Conservation (phyloP, 2,797 vertebrate genomes). For the Phrynocephalus forsythii region DNA sequence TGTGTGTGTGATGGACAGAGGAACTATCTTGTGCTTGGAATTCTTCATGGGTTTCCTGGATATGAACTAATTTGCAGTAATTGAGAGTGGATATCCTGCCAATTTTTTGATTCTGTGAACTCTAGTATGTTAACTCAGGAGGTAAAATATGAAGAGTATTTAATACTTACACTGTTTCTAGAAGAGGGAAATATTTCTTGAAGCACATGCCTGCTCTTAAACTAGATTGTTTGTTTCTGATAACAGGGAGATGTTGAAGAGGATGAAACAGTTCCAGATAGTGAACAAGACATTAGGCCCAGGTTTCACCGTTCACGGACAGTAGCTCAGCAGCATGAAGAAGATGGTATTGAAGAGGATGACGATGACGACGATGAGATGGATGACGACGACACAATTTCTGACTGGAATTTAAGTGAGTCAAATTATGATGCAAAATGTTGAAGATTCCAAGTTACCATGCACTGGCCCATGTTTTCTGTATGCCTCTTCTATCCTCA, state of each 20-base stretch:
- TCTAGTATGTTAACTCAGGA: not conserved
- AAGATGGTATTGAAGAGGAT: conserved; percentile 89
- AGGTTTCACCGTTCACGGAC: conserved; percentile 95
- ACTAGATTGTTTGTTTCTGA: conserved; percentile 15
- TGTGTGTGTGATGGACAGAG: too few relatives aligned
- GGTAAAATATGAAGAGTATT: not conserved
- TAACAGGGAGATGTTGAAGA: conserved; percentile 94
- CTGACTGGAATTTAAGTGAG: conserved; percentile 97
- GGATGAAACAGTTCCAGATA: conserved; percentile 93
- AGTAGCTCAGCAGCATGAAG: conserved; percentile 93
- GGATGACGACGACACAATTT: conserved; percentile 94
- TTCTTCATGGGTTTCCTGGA: not conserved
- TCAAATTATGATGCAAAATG: conserved; percentile 34
- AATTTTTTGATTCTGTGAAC: not conserved
- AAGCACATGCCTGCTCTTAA: not conserved
- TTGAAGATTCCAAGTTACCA: conserved; percentile 10
- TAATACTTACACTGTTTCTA: not conserved
- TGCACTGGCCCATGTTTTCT: not conserved
- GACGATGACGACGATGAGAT: conserved; percentile 89
- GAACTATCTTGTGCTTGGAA: too few relatives aligned
- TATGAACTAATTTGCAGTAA: not conserved
- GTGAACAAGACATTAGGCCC: conserved; percentile 94
- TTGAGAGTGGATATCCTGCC: not conserved
- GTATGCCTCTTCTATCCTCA: not conserved
- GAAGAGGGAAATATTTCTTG: not conserved